Evolutionary conservation across 2,113 vertebrate species (phyloP).

Genomic region (Chroicocephalus ridibundus): DNA sequence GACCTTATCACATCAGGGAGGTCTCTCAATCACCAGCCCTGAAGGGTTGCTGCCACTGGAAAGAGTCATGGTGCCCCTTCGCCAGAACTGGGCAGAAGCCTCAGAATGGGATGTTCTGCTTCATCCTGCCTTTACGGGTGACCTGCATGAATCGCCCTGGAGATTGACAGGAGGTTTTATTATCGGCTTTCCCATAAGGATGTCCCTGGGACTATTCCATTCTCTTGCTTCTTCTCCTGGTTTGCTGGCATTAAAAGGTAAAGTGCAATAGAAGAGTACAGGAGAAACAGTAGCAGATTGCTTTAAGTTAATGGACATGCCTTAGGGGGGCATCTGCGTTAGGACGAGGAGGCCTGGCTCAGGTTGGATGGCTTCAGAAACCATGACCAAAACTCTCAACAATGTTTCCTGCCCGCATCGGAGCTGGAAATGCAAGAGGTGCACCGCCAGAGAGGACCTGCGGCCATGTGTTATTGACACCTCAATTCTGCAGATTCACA

Average conservation of each 20-base stretch:
- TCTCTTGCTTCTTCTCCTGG: constrained; percentile 35
- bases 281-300: constrained; percentile 19
- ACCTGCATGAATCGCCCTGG: background rate
- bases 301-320: constrained; percentile 28
- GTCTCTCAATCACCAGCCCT: constrained; percentile 36
- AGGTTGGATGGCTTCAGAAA: constrained; percentile 55
- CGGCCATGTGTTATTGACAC: background rate
- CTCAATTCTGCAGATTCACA: constrained; percentile 57
- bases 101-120: constrained; percentile 47
- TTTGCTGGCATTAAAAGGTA: background rate
- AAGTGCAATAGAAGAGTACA: constrained; percentile 54
- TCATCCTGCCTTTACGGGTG: constrained; percentile 6
- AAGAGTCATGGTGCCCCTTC: background rate
- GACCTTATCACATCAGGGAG: background rate
- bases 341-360: background rate
- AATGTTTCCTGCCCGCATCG: constrained; percentile 30
- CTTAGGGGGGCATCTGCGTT: background rate
- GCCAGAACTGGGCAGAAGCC: constrained; percentile 25
- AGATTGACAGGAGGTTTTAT: background rate
- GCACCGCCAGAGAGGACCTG: constrained; percentile 35
- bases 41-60: constrained; percentile 3
- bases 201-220: background rate
- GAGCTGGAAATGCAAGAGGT: constrained; percentile 48
- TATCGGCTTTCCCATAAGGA: background rate
- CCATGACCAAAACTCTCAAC: constrained; percentile 51